A percentile compares a stretch with the other conserved stretches of the same genome.
phyloP scores from a whole-genome alignment of 2,113 vertebrate genomes.

The Arizona elegans region DNA sequence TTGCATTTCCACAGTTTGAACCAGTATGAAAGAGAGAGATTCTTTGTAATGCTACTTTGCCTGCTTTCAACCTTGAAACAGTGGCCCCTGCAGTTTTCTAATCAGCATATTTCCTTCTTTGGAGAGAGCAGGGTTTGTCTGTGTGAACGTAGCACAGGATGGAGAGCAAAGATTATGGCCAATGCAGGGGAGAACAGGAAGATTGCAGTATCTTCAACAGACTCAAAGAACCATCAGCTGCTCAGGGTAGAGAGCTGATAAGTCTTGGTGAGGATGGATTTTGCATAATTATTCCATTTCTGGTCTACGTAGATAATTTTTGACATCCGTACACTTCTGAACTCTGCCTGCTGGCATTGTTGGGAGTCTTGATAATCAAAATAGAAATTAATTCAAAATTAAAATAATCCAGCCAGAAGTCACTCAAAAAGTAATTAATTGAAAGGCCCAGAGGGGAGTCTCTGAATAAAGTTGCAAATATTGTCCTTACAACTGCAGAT shows the following conservation, averaged over 20 bases:
- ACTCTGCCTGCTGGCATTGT: conserved; percentile 43
- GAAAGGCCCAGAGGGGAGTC: conserved; percentile 23
- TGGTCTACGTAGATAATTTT: conserved; percentile 57
- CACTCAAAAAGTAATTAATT: conserved; percentile 38
- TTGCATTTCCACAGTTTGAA: conserved; percentile 31
- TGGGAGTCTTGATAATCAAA: conserved; percentile 60
- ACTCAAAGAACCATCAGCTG: conserved; percentile 32
- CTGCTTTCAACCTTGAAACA: conserved; percentile 27
- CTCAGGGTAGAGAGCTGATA: conserved; percentile 38
- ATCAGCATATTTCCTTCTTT: neutral
- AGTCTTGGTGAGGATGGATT: conserved; percentile 41
- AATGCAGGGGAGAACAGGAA: neutral
- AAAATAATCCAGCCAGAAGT: conserved; percentile 16
- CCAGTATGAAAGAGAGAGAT: neutral
- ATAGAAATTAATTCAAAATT: conserved; percentile 60
- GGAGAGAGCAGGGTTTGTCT: conserved; percentile 26
- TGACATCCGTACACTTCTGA: conserved; percentile 52
- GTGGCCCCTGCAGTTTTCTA: conserved; percentile 36
- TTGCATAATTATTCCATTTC: conserved; percentile 47
- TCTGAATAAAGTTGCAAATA: neutral
- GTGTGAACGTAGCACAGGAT: neutral
- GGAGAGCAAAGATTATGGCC: conserved; percentile 1
- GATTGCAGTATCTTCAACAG: conserved; percentile 26
- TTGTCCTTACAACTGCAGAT: conserved; percentile 44
- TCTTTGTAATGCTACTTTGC: neutral